Evolutionary conservation across 2,113 vertebrate species (phyloP), one percentile per base, ranked within the genome.

Genomic region (Brienomyrus longianalis): DNA sequence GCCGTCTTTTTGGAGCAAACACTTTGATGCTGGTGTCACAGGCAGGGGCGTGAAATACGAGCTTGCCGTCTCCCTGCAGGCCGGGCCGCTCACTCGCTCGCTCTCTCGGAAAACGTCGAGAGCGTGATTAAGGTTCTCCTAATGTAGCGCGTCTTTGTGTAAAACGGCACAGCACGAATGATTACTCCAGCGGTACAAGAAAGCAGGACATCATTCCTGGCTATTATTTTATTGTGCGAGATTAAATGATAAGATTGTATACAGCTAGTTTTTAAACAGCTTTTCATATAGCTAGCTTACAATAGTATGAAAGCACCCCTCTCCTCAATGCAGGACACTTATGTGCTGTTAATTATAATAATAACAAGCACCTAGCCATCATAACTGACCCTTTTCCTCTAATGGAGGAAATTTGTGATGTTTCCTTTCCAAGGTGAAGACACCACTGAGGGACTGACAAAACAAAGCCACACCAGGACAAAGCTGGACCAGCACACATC

Each of bases 1-100:
- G 66, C 39, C 70, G 70, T 89, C 88, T 89, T 51, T 47, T 48
- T 83, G 83, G 92, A 90, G 90, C 19, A 85, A 91, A 88, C 88
- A 87, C 27, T 48, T 88, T 59, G 77, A 54, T 89, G 89, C 90
- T 85, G 66, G 5, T 35, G 85, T 87, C 85, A 54, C 23, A 2
- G 6, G 27, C 31, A 19, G 85, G 27, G 10, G 27, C 15, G 13
- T 45, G 80, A 48, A 43, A n/a, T 45, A 83, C 21, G 23, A 47
- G 80, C 39, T 48, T 3, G 43, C 43, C 7, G 10, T 5, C 62
- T 84, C 83, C 45, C 83, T 5, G 39, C 39, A 48, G 83, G 43
- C 43, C 19, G 1, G 80, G 70, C 15, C 70, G 5, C 70, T 39
- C 70, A 3, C 15, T 39, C 35, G 27, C 35, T 35, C 31, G 9